Evolutionary conservation across 2,113 vertebrate genomes (phyloP), one percentile per base, ranked within the genome.

Genomic region (Peromyscus maniculatus): DNA sequence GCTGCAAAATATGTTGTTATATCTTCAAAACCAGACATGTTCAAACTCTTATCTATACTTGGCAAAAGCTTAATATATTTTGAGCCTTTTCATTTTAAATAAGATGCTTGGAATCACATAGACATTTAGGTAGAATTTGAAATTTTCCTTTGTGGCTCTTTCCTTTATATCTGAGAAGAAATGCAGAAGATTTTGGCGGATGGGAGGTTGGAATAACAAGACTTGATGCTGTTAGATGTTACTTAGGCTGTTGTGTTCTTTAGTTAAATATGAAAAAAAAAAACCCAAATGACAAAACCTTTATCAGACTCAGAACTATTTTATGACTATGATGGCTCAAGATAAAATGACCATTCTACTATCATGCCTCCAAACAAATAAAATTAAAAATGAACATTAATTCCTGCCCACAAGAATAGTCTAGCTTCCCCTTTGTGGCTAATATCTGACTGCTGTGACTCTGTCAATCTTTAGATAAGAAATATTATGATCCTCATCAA

Each of bases 1-100:
- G 92, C 94, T 95, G 46, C 39, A 91, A 96, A 92, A 92, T 94
- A 7, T 59, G 21, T 87, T 79, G 57, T 87, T 79, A 64, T n/a
- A 57, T 84, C 8, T 91, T 87, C n/a, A 86, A 95, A 95, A 86
- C 24, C 22, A 80, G 67, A 75, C 39, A 87, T 59, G 3, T 66
- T 91, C 55, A 43, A 66, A 82, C 19, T 75, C 31, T 95, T 97
- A n/a, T 92, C 66, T 87, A 21, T 11, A 62, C 10, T 93, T n/a
- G 7, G 10, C 52, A 69, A 46, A 6, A 94, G n/a, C 31, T 95
- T 33, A 97, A 86, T 80, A 74, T 64, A 59, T 78, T 3, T 92
- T 78, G 92, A 64, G 31, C 67, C 19, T 86, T 91, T 66, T 52
- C 15, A 66, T 82, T 92, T 96, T 91, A 77, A 84, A 66, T 5